phyloP scores from a whole-genome alignment of 2,113 vertebrate species.

The Forbesichthys agassizii region DNA sequence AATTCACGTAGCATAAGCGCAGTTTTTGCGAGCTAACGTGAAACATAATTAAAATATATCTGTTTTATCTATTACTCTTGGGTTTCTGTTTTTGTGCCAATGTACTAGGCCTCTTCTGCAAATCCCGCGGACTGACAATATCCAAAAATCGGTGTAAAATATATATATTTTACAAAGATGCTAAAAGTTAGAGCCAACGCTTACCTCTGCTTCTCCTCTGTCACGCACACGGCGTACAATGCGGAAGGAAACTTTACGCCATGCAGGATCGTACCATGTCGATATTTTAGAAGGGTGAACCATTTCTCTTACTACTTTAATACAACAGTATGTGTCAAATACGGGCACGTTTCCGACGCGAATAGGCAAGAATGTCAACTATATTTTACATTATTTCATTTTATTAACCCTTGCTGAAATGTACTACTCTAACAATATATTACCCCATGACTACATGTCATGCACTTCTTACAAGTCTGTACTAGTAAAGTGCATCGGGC shows the following conservation, averaged over 20 bases:
- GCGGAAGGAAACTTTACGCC: slow-evolving; percentile 70
- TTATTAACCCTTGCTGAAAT: not conserved
- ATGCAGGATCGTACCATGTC: slow-evolving; percentile 50
- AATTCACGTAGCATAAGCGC: no score
- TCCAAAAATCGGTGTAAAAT: not conserved
- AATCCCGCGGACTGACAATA: slow-evolving; percentile 11
- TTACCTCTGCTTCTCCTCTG: slow-evolving; percentile 61
- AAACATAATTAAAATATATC: no score
- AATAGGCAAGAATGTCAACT: not conserved
- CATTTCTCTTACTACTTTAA: rapidly evolving
- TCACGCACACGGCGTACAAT: slow-evolving; percentile 35
- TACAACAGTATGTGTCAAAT: not conserved
- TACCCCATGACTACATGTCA: slow-evolving; percentile 21
- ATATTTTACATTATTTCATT: not conserved
- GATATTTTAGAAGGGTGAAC: not conserved
- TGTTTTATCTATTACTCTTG: no score
- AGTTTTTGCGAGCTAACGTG: no score
- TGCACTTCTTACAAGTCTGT: slow-evolving; percentile 15
- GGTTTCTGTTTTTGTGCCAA: not conserved
- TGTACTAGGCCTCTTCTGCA: not conserved
- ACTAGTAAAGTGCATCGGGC: slow-evolving; percentile 39
- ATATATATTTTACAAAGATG: rapidly evolving
- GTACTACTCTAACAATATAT: slow-evolving; percentile 10
- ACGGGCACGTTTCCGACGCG: not conserved
- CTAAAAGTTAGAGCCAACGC: not conserved